Base-by-base conservation (phyloP, 2,113 vertebrate genomes). In the Percina caprodes region DNA sequence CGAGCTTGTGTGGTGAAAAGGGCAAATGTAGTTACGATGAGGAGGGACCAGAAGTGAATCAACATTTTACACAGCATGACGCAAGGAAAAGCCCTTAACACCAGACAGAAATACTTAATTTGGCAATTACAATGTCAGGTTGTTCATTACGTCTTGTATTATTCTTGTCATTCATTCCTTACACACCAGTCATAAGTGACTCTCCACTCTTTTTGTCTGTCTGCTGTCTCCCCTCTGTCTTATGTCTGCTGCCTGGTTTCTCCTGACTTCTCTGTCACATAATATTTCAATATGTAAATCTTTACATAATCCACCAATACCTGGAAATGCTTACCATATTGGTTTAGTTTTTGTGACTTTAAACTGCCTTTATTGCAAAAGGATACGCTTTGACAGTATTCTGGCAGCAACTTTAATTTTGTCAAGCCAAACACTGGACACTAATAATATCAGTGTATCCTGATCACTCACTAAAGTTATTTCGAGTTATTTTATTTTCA, bases 21-120 rank as follows among this genome's bases (percentile, higher is more conserved):
- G 66, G 71, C n/a, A 59, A 88, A 86, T 80, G 71, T 67, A 84
- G 49, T 73, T 75, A 86, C 1, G 21, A 70, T 11, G 5, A 79
- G 42, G 30, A 73, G 1, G 11, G 42, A 78, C 69, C 54, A 74
- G 69, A 62, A 68, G 62, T 75, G 69, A 88, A 79, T 82, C 66
- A 84, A 49, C 63, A 16, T 61, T 80, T 85, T 52, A 45, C 24
- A 23, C 58, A 63, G 52, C 55, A 2, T 80, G 78, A 80, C 7
- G 2, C 33, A 63, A 33, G 18, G 74, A 73, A 82, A 77, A 84
- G 33, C 67, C 73, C 73, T 24, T 30, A 76, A 71, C 76, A 61
- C 26, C 21, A 45, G 55, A 65, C 8, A 30, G 39, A 78, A 15
- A 69, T 13, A 35, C 77, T 54, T 67, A 1, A 39, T 60, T 3